Base-by-base conservation (phyloP, 92 coral and sea anemone species). In the Phymanthus crucifer region DNA sequence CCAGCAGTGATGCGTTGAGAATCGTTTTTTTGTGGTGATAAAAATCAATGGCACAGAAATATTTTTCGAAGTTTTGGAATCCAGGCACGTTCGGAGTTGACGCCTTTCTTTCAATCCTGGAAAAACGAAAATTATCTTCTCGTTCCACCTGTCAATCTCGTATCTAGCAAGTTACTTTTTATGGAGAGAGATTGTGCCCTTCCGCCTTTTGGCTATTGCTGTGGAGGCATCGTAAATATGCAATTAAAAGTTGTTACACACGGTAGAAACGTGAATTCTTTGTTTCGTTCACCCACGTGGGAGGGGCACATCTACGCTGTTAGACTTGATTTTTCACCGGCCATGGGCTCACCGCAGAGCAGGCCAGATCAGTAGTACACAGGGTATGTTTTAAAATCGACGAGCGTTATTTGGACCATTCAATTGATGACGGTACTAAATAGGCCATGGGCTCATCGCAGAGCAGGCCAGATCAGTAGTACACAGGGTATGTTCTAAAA, bases 21-120 rank as follows among this genome's bases (percentile, higher is more conserved):
- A n/a, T n/a, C n/a, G n/a, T n/a, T n/a, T n/a, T n/a, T n/a, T n/a
- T n/a, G n/a, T n/a, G n/a, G n/a, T n/a, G n/a, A n/a, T n/a, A n/a
- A n/a, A n/a, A n/a, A n/a, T n/a, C n/a, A n/a, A n/a, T n/a, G n/a
- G n/a, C n/a, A 26, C 83, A 68, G 31, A 80, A 40, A 38, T 89
- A 54, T 70, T 78, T 76, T 34, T 83, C 81, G 3, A 27, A 81
- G 50, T 77, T 77, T 52, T 87, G 87, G 88, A 83, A 74, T 66
- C 91, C 91, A 56, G 85, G 78, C 24, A 27, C 92, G 7, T 40
- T 70, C 32, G 91, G 88, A 3, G 65, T 87, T 21, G 91, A 87
- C 68, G 86, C 83, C 36, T 83, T 67, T 40, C n/a, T 66, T 75
- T 47, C 36, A 66, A 36, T 45, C 54, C 16, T 75, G 86, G 83